These are phyloP conservation scores for Brachionus angularis DNA, from an alignment of 1,140 invertebrate species.

Conservation along the genomic window DNA sequence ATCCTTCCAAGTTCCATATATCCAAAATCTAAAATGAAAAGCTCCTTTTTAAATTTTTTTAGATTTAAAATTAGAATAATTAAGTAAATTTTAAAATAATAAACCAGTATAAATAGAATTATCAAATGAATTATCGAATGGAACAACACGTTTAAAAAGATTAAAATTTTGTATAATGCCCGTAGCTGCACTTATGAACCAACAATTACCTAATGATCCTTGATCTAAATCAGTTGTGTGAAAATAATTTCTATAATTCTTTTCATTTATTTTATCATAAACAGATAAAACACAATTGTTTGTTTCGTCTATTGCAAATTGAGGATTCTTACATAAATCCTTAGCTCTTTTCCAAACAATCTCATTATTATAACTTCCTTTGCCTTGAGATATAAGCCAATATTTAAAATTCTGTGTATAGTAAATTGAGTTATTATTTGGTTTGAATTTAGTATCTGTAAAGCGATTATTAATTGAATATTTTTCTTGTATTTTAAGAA, in stretches of 20 bases:
- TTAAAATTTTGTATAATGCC: slow-evolving; percentile 34
- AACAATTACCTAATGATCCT: slow-evolving; percentile 43
- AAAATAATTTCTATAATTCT: slow-evolving; percentile 35
- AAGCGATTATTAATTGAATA: slow-evolving; percentile 1
- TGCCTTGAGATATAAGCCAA: slow-evolving; percentile 7
- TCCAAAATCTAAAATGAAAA: slow-evolving; percentile 59
- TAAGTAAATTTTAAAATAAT: not conserved
- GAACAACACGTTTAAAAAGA: slow-evolving; percentile 42
- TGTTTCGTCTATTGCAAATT: slow-evolving; percentile 36
- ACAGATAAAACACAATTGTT: not conserved
- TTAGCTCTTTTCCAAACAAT: slow-evolving; percentile 32
- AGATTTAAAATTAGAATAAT: slow-evolving; percentile 44
- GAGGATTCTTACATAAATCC: slow-evolving; percentile 26
- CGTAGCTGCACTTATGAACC: slow-evolving; percentile 39
- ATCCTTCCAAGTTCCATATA: slow-evolving; percentile 59
- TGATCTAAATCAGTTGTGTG: slow-evolving; percentile 40
- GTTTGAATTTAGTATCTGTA: slow-evolving; percentile 11
- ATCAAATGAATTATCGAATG: slow-evolving; percentile 41
- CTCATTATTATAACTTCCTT: not conserved
- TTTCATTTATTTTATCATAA: slow-evolving; percentile 23
- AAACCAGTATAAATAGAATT: slow-evolving; percentile 25
- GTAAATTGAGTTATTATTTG: not conserved
- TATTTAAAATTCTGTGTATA: slow-evolving; percentile 13
- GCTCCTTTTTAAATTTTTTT: slow-evolving; percentile 40
- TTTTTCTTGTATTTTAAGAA: slow-evolving; percentile 24